phyloP scores from a whole-genome alignment of 1,140 invertebrate species.

The Subanguina moxae region DNA sequence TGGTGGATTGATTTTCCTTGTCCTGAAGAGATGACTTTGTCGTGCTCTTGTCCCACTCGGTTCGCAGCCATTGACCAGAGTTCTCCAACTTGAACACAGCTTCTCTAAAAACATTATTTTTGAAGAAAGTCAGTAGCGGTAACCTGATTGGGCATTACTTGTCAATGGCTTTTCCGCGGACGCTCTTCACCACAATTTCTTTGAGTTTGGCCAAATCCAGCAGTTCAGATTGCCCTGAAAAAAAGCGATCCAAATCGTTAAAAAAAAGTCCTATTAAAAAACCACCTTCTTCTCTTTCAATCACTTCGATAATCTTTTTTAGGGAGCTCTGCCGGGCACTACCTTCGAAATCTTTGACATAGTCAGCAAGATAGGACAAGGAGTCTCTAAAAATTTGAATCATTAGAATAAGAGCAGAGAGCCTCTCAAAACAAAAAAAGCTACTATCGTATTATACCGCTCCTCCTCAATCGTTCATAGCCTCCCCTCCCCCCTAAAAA shows the following conservation, averaged over 20 bases:
- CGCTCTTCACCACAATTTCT: background rate
- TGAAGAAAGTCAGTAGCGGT: background rate
- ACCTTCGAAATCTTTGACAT: constrained; percentile 13
- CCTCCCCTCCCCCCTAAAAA: too few relatives aligned
- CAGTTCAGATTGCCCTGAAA: constrained; percentile 6
- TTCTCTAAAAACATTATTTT: constrained; percentile 27
- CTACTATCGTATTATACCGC: too few relatives aligned
- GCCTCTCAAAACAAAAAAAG: too few relatives aligned
- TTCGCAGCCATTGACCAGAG: constrained; percentile 21
- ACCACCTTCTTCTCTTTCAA: constrained; percentile 20
- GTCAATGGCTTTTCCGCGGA: constrained; percentile 6
- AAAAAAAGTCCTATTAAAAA: background rate
- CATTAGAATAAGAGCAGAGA: too few relatives aligned
- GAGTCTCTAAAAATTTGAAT: constrained; percentile 16
- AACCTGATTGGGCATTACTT: constrained; percentile 13
- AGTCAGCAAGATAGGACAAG: constrained; percentile 20
- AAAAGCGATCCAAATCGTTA: constrained; percentile 2
- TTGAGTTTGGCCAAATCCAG: constrained; percentile 18
- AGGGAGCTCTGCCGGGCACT: constrained; percentile 5
- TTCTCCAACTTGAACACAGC: constrained; percentile 40
- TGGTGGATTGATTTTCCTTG: constrained; percentile 9
- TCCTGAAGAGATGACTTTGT: constrained; percentile 9
- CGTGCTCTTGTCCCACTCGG: constrained; percentile 9
- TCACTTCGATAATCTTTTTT: constrained; percentile 16
- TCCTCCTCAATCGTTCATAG: too few relatives aligned